These are phyloP conservation scores for Staurois parvus DNA, from an alignment of 2,797 vertebrate species.

Conservation along the genomic window DNA sequence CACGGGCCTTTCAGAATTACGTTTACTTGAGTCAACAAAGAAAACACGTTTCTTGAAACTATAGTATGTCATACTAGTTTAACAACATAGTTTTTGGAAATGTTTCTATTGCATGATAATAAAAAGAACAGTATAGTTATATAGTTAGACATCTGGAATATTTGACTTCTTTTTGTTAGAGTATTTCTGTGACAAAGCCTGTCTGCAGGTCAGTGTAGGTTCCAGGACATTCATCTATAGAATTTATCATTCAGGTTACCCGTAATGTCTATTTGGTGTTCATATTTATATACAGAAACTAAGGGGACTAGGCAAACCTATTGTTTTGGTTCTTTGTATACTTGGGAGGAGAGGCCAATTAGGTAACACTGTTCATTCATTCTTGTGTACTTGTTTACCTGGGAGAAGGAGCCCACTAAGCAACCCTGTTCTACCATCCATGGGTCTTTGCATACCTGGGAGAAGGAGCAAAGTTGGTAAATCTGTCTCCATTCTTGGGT, in stretches of 20 bases:
- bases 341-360: background rate
- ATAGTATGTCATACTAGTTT: constrained; percentile 11
- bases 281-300: background rate
- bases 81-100: constrained; percentile 36
- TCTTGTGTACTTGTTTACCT: background rate
- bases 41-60: constrained; percentile 10
- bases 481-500: background rate
- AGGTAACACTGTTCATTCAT: background rate
- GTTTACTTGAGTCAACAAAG: constrained; percentile 43
- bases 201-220: constrained; percentile 40
- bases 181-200: background rate
- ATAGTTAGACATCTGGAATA: constrained; percentile 44
- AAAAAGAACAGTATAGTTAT: constrained; percentile 55
- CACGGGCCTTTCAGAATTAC: constrained; percentile 29
- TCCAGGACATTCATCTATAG: background rate
- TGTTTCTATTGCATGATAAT: constrained; percentile 62
- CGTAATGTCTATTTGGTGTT: background rate
- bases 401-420: no score
- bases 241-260: background rate
- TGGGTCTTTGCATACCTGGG: no score
- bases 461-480: no score
- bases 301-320: background rate
- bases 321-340: background rate
- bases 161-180: background rate
- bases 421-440: no score